A percentile compares a stretch with the other conserved stretches of the same genome.
These are phyloP conservation scores for Dicrostonyx torquatus DNA, from an alignment of 2,797 vertebrate genomes.

Conservation along the genomic window DNA sequence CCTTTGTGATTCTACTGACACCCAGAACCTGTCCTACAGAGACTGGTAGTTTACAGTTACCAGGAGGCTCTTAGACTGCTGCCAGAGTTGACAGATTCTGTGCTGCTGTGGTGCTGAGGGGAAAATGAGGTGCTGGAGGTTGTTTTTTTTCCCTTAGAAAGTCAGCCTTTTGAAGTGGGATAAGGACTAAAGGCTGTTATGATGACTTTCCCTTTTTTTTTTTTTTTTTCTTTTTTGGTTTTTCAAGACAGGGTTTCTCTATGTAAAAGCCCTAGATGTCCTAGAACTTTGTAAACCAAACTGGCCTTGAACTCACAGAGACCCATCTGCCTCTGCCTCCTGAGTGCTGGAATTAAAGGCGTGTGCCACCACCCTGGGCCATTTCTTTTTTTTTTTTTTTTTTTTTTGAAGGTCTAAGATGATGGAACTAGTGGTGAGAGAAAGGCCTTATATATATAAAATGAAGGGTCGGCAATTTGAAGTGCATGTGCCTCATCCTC, in stretches of 20 bases:
- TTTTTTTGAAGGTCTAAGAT: constrained; percentile 17
- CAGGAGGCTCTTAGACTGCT: background rate
- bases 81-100: background rate
- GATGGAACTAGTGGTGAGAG: background rate
- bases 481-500: background rate
- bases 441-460: background rate
- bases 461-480: background rate
- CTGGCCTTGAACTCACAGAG: background rate
- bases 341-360: background rate
- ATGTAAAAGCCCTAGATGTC: background rate
- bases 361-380: background rate
- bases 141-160: background rate
- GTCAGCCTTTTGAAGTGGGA: background rate
- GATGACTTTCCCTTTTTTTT: background rate
- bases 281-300: background rate
- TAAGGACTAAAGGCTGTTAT: background rate
- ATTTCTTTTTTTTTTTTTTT: constrained; percentile 21
- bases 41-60: background rate
- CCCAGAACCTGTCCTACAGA: background rate
- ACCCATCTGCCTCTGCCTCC: background rate
- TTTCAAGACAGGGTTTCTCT: background rate
- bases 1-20: constrained; percentile 38
- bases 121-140: background rate
- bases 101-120: background rate
- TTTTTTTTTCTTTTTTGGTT: background rate